Base-by-base conservation (phyloP, 2,888 invertebrate genomes). In the Microctonus hyperodae region DNA sequence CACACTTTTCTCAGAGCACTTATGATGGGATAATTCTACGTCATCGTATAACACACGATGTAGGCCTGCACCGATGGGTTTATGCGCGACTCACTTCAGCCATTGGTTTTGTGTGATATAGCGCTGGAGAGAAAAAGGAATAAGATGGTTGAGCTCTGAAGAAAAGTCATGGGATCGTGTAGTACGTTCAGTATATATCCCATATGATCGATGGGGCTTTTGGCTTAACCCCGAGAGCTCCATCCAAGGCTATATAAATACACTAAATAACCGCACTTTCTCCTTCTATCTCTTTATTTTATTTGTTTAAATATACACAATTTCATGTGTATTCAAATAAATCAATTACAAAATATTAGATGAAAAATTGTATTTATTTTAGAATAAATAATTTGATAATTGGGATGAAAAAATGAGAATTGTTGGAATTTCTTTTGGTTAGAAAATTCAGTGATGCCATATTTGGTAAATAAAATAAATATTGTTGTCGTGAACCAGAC, bases 141-240 rank as follows among this genome's bases (percentile, higher is more conserved):
- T 10, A 63, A 25, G 23, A 44, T n/a, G 59, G 5, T 44, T 59
- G 23, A 31, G 50, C n/a, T n/a, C n/a, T n/a, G n/a, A n/a, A n/a
- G n/a, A 48, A 25, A 65, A 67, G 40, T 51, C 70, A 64, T 64
- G 64, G 60, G 65, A 60, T 48, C 64, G 40, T 16, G 40, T 28
- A 23, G 53, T 55, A 31, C 13, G 44, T 70, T 71, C 73, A 33
- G 72, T 75, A 78, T 77, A 75, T 73, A n/a, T n/a, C n/a, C n/a
- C n/a, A n/a, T 73, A 76, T 78, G 78, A 78, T 78, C 78, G 78
- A 78, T 78, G 78, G 74, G 71, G 69, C 76, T 78, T 70, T 76
- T 74, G 73, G 76, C 76, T 78, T 75, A 78, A 78, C 78, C 76
- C 75, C 70, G 73, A 73, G 55, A 73, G 55, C 69, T 58, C 71